A percentile compares a stretch with the other conserved stretches of the same genome.
These are phyloP conservation scores for Agriopis leucophaearia DNA, from an alignment of 2,888 invertebrate species.

Conservation along the genomic window DNA sequence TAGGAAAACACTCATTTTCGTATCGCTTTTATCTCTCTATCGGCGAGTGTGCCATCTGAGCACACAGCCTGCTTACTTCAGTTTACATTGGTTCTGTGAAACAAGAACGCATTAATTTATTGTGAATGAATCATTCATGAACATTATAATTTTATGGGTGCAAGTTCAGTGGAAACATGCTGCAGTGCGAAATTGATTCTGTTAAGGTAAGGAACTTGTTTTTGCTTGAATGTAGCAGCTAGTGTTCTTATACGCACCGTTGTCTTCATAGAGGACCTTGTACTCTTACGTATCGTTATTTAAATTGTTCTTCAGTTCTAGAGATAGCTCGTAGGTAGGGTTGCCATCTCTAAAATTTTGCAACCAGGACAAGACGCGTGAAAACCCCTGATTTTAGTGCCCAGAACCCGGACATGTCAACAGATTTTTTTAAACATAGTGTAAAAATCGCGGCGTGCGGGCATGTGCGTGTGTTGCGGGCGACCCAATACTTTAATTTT, in stretches of 20 bases:
- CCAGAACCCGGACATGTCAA: too few species aligned
- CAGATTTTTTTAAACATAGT: too few species aligned
- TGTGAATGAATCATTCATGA: constrained; percentile 36
- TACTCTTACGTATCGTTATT: not conserved
- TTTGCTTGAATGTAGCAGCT: not conserved
- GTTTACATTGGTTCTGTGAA: constrained; percentile 23
- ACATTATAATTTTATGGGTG: constrained; percentile 24
- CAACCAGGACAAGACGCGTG: too few species aligned
- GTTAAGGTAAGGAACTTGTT: constrained; percentile 60
- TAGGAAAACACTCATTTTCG: constrained; percentile 15
- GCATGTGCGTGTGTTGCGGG: too few species aligned
- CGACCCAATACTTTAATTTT: too few species aligned
- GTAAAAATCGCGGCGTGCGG: too few species aligned
- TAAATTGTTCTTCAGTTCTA: not conserved
- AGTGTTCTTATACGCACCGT: not conserved
- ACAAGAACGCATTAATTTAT: constrained; percentile 13
- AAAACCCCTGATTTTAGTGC: too few species aligned
- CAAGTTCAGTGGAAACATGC: constrained; percentile 53
- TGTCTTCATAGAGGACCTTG: not conserved
- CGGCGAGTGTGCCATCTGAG: constrained; percentile 23
- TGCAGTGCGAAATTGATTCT: constrained; percentile 67
- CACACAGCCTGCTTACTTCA: constrained; percentile 19
- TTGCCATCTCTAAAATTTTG: too few species aligned
- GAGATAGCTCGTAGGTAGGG: too few species aligned
- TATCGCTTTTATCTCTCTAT: constrained; percentile 23